Evolutionary conservation across 2,888 invertebrate genomes (phyloP), one percentile per base, ranked within the genome.

Genomic region (Ochropleura leucogaster): DNA sequence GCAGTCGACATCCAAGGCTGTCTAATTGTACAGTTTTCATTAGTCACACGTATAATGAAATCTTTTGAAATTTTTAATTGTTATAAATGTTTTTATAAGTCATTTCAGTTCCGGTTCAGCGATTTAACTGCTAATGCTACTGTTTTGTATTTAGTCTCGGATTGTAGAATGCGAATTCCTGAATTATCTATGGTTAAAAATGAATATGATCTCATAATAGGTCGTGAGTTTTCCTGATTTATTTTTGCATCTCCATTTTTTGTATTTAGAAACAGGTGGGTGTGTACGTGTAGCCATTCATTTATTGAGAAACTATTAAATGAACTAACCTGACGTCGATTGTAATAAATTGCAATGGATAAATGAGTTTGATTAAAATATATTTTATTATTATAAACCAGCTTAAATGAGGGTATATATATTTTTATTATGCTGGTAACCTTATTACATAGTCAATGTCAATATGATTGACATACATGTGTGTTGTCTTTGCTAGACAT

Each of bases 1-100:
- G 81, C 80, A 84, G 74, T 76, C 84, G 81, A 84, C 79, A 63
- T 82, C 80, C 86, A 88, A 88, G 88, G 88, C 78, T 85, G 86
- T 84, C 68, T 83, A 85, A 77, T 73, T 75, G 60, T 72, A 68
- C 53, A 76, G 49, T 73, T 79, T 74, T 68, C 59, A 77, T 82
- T 85, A 82, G 74, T 77, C 69, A 68, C 63, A 76, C 60, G 42
- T 60, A 60, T 68, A 60, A 20, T 66, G 30, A 72, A 67, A 69
- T 79, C 70, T 77, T 77, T 78, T 71, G 8, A 82, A 81, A 65
- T 73, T 59, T 8, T 68, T 70, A 68, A 78, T 73, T 74, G 18
- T 49, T 57, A 63, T 46, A 49, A 60, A 72, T 57, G 60, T 66
- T 74, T 80, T 74, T 78, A 67, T 63, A 51, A 47, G 64, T 30